A percentile compares a stretch with the other conserved stretches of the same genome.
phyloP scores from a whole-genome alignment of 2,888 invertebrate genomes.

The Piscicola geometra region DNA sequence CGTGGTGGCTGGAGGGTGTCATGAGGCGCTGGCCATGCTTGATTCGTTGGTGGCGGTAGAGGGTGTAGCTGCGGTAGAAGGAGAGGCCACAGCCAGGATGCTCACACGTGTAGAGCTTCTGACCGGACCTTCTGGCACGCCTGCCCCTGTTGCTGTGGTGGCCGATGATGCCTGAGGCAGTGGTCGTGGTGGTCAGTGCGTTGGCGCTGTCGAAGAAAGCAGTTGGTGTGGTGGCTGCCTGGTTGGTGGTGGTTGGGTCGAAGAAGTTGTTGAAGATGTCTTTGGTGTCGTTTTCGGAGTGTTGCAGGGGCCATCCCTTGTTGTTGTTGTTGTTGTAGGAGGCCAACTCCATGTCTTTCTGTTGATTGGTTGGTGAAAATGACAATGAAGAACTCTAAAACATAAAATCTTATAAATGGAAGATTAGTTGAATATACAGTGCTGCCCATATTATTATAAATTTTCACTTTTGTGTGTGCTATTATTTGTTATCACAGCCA shows the following conservation, averaged over 20 bases:
- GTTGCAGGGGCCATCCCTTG: background rate
- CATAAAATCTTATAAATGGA: background rate
- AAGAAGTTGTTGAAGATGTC: background rate
- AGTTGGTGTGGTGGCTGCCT: background rate
- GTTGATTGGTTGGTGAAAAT: background rate
- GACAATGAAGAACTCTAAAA: background rate
- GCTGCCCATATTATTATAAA: too few relatives aligned
- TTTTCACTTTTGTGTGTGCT: background rate
- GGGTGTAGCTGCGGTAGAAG: conserved; percentile 36
- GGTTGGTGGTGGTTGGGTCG: background rate
- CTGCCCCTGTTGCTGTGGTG: conserved; percentile 20
- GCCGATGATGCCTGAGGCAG: background rate
- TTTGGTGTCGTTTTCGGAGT: background rate
- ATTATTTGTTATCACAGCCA: background rate
- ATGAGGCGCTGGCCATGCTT: conserved; percentile 36
- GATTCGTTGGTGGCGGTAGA: conserved; percentile 36
- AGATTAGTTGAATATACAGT: background rate
- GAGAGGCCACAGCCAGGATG: conserved; percentile 32
- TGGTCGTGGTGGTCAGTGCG: background rate
- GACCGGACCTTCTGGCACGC: conserved; percentile 29
- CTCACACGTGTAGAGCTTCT: conserved; percentile 35
- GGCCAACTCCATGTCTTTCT: background rate
- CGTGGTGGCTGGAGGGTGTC: conserved; percentile 1
- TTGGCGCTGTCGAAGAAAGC: background rate
- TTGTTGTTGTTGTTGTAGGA: background rate